These are phyloP conservation scores for Callaeas wilsoni DNA, from an alignment of 2,113 vertebrate genomes.

Conservation along the genomic window DNA sequence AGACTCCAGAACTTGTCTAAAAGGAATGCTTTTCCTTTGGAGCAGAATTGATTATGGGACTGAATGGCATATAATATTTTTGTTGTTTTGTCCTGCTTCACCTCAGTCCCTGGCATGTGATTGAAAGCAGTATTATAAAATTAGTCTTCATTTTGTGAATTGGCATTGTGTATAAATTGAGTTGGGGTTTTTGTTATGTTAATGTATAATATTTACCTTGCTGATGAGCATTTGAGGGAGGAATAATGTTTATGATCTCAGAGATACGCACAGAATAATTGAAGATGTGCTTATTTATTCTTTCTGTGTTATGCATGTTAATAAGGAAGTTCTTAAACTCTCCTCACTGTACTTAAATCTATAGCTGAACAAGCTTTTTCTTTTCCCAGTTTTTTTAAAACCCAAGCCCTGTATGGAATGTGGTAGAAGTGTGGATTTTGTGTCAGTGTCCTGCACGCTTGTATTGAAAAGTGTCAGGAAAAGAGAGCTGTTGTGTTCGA, in stretches of 20 bases:
- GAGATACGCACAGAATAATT: neutral
- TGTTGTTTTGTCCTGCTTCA: neutral
- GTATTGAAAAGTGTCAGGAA: neutral
- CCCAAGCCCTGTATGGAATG: neutral
- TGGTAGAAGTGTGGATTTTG: accelerated
- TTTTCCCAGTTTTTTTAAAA: neutral
- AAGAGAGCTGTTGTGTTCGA: neutral
- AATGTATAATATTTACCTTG: neutral
- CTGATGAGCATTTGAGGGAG: neutral
- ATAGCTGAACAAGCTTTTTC: neutral
- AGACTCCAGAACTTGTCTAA: neutral
- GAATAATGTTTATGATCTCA: neutral
- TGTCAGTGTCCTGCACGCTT: neutral
- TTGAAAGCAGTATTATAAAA: neutral
- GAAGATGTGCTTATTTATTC: neutral
- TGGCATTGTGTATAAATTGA: neutral
- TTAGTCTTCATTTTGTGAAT: neutral
- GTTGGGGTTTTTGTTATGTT: neutral
- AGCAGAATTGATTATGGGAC: neutral
- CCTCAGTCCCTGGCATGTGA: neutral
- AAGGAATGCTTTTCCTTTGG: neutral
- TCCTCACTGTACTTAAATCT: neutral
- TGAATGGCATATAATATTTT: neutral
- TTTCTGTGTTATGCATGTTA: neutral
- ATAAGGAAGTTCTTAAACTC: neutral